A percentile compares a stretch with the other conserved stretches of the same genome.
These are phyloP conservation scores for Chlorospingus flavigularis DNA, from an alignment of 2,797 vertebrate genomes.

Conservation along the genomic window DNA sequence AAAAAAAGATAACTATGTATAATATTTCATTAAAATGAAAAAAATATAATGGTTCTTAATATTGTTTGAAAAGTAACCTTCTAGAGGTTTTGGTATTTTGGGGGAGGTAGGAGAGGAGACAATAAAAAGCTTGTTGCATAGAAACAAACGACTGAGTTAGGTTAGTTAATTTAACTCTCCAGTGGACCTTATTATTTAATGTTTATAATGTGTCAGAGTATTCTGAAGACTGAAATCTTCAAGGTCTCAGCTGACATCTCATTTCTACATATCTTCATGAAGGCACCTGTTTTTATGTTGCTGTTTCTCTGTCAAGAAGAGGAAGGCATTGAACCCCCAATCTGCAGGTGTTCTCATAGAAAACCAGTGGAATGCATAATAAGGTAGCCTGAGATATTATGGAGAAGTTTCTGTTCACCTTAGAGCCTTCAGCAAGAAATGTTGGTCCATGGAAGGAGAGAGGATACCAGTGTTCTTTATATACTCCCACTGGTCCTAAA, in stretches of 20 bases:
- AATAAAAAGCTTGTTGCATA: not conserved
- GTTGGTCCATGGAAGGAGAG: not conserved
- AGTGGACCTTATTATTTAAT: not conserved
- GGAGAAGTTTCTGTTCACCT: not conserved
- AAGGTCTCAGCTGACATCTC: not conserved
- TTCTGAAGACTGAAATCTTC: not conserved
- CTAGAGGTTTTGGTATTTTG: not conserved
- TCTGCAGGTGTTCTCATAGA: not conserved
- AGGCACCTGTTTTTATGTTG: not conserved
- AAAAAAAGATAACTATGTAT: fast-evolving
- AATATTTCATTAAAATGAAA: not conserved
- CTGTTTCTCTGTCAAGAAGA: not conserved
- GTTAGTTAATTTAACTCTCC: not conserved
- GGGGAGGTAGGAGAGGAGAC: not conserved
- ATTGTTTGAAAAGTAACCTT: not conserved
- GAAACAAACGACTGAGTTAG: not conserved
- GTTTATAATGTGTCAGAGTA: not conserved
- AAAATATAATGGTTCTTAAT: not conserved
- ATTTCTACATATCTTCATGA: not conserved
- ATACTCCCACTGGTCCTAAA: fast-evolving
- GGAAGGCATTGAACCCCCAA: not conserved
- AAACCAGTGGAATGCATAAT: not conserved
- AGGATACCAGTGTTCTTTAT: not conserved
- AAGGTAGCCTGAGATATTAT: not conserved
- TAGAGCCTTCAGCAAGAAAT: not conserved